Evolutionary conservation across 2,113 vertebrate species (phyloP), one percentile per base, ranked within the genome.

Genomic region (Tragulus kanchil): DNA sequence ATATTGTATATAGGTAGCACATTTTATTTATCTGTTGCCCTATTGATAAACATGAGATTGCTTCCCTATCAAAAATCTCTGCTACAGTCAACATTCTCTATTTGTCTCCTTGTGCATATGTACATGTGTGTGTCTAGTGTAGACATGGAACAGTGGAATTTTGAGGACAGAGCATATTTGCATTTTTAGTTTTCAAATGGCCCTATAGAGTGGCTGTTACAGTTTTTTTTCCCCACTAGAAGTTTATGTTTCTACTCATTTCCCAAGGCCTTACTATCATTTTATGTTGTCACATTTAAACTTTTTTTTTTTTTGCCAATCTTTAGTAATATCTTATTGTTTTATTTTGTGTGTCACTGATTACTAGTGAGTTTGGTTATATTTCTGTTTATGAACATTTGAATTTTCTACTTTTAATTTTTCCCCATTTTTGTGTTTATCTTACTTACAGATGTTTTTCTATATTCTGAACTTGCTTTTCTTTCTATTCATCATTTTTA

Each of bases 151-250:
- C 15, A 52, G 42, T 56, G 14, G 67, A 97, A 62, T 85, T 89
- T 69, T 65, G 56, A 58, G 21, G 50, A 73, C 83, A 93, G 56
- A 79, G 28, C 17, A 0, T 50, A 69, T 62, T 93, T 90, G 25
- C 73, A 77, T 62, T 96, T 96, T 92, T 96, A 83, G 67, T 54
- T 78, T 96, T 96, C 56, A 87, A 56, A n/a, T 94, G 73, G 17
- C 78, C 48, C 56, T 71, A 19, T 58, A 73, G 58, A 88, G 64
- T 88, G 54, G 7, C 48, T 86, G 4, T 93, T 86, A 25, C 25
- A 7, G 3, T 65, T 82, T 95, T 91, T 85, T 69, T 64, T 65
- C n/a, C n/a, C 50, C 6, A 36, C 7, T 2, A n/a, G 65, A 28
- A 92, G 26, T 89, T 96, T 69, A 69, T 77, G 58, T 56, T 67